phyloP scores from a whole-genome alignment of 2,888 invertebrate species.

The Epinotia nisella region DNA sequence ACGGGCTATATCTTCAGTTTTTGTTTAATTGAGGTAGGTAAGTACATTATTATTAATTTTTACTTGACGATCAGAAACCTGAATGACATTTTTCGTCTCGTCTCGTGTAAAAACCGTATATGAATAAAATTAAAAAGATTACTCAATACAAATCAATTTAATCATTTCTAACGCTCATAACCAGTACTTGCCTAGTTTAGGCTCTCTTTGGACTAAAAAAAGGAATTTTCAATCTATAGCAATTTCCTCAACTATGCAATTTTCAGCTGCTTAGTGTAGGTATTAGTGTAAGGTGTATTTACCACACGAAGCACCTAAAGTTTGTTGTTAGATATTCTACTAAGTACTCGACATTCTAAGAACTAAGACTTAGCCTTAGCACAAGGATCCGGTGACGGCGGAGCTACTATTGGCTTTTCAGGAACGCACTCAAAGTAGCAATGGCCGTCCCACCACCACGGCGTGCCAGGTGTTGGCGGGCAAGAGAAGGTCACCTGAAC shows the following conservation, averaged over 20 bases:
- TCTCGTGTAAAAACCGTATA: not conserved
- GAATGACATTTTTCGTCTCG: no score
- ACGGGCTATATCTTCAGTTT: no score
- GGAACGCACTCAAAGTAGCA: constrained; percentile 61
- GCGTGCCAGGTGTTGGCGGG: constrained; percentile 67
- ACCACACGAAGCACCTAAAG: not conserved
- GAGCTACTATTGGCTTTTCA: not conserved
- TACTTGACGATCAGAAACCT: no score
- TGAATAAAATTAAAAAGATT: not conserved
- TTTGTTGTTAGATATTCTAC: not conserved
- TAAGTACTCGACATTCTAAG: not conserved
- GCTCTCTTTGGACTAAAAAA: no score
- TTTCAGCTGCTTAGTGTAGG: no score
- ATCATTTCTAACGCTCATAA: not conserved
- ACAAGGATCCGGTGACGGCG: not conserved
- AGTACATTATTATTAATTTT: no score
- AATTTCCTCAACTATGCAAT: no score
- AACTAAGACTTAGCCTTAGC: not conserved
- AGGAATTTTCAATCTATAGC: no score
- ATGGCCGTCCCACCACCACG: constrained; percentile 79
- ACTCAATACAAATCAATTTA: not conserved
- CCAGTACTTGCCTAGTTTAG: no score
- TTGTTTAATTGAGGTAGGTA: no score
- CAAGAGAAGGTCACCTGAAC: constrained; percentile 26
- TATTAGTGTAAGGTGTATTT: not conserved